A percentile compares a stretch with the other conserved stretches of the same genome.
These are phyloP conservation scores for Nerophis ophidion DNA, from an alignment of 2,113 vertebrate genomes.

Conservation along the genomic window DNA sequence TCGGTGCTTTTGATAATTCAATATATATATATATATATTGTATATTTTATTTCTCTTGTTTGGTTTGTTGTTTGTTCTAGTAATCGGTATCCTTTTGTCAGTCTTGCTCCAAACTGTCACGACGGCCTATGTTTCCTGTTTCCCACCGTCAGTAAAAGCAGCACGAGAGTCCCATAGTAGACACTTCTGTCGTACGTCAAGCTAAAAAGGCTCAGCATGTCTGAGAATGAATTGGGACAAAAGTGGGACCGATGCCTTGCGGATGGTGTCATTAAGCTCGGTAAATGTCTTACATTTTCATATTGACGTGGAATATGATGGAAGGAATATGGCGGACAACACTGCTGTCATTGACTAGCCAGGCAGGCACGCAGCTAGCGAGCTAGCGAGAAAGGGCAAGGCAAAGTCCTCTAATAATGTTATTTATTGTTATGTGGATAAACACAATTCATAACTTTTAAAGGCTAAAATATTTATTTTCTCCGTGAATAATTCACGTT, in stretches of 20 bases:
- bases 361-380: constrained; percentile 40
- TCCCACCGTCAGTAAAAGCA: constrained; percentile 26
- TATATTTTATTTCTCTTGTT: too few relatives aligned
- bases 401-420: constrained; percentile 2
- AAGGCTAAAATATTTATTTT: not conserved
- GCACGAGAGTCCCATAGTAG: constrained; percentile 21
- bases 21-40: too few relatives aligned
- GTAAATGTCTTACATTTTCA: constrained; percentile 62
- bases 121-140: not conserved
- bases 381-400: constrained; percentile 56
- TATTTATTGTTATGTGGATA: not conserved
- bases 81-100: not conserved
- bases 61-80: too few relatives aligned
- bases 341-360: constrained; percentile 51
- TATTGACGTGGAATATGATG: not conserved
- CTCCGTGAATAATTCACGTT: not conserved
- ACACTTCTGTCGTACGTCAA: constrained; percentile 30
- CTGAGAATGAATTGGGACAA: constrained; percentile 85
- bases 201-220: constrained; percentile 68
- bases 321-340: not conserved
- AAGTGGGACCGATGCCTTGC: constrained; percentile 94
- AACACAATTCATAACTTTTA: not conserved
- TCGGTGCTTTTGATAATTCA: not conserved
- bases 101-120: not conserved
- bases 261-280: constrained; percentile 84